Evolutionary conservation across 2,888 invertebrate species (phyloP).

Genomic region (Rugalucina vietnamica): DNA sequence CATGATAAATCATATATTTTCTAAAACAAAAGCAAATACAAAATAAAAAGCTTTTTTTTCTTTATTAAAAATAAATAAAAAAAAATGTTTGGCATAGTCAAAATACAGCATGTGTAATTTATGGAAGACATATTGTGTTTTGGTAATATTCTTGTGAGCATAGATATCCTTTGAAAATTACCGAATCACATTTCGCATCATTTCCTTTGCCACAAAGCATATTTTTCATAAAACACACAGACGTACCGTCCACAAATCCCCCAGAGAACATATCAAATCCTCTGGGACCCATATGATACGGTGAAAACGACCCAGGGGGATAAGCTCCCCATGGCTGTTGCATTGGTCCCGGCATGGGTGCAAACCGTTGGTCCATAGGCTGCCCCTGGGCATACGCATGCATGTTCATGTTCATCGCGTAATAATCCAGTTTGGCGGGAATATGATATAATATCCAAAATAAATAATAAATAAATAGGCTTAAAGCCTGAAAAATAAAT

Average conservation of each 20-base stretch:
- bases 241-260: conserved; percentile 63
- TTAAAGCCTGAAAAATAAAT: background rate
- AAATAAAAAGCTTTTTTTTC: too few relatives aligned
- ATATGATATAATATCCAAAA: conserved; percentile 6
- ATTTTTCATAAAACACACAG: background rate
- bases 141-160: too few relatives aligned
- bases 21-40: too few relatives aligned
- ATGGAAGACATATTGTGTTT: too few relatives aligned
- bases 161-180: too few relatives aligned
- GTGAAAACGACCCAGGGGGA: conserved; percentile 52
- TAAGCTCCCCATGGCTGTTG: conserved; percentile 61
- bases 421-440: background rate
- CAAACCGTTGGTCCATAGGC: conserved; percentile 58
- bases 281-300: conserved; percentile 58
- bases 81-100: too few relatives aligned
- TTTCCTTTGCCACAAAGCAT: background rate
- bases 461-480: background rate
- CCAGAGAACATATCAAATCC: conserved; percentile 64
- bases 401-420: conserved; percentile 45
- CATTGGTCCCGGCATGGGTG: conserved; percentile 64
- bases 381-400: conserved; percentile 62
- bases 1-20: too few relatives aligned
- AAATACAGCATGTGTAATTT: too few relatives aligned
- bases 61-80: too few relatives aligned
- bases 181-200: too few relatives aligned